Base-by-base conservation (phyloP, 2,888 invertebrate species). In the Priocnemis perturbator region DNA sequence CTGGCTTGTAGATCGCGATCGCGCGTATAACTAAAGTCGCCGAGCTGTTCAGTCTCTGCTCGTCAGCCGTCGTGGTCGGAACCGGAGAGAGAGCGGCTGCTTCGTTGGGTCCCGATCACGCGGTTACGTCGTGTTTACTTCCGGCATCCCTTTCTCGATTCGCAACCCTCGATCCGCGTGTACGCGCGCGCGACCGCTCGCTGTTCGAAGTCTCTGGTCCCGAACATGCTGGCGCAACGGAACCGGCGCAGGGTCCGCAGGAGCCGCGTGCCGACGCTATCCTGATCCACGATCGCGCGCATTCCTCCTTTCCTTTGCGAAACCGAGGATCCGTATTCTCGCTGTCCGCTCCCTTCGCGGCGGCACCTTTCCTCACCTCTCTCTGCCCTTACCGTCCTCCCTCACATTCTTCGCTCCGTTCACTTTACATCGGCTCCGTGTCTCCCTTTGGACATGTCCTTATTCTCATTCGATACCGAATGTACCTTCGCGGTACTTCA, bases 21-120 rank as follows among this genome's bases (percentile, higher is more conserved):
- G 68, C 58, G 64, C 67, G 64, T 64, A 60, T 26, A 74, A 71
- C 45, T 19, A 44, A 37, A 57, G 65, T 62, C 58, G 66, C 66
- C 37, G 45, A 48, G 67, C 64, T 57, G 65, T 64, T 79, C 82
- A 81, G 81, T 81, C 82, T 81, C 69, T 70, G 65, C 78, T 78
- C 78, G 80, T 71, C 80, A 69, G 82, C 76, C 76, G 82, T 73
- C 71, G 74, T 68, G 78, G 62, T 70, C 76, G 82, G 80, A 76
- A 70, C 67, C 58, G n/a, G 19, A 19, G 58, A 69, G 76, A 69
- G 75, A 67, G 73, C 73, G 76, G 11, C 17, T 17, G 3, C 47
- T 2, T 50, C 50, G 47, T 17, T 17, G 3, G 11, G 50, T 1
- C 19, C 64, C 74, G 71, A 59, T 62, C 74, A 21, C 44, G 15